Conservation (phyloP, 2,797 vertebrate species). For the Sciaenops ocellatus region DNA sequence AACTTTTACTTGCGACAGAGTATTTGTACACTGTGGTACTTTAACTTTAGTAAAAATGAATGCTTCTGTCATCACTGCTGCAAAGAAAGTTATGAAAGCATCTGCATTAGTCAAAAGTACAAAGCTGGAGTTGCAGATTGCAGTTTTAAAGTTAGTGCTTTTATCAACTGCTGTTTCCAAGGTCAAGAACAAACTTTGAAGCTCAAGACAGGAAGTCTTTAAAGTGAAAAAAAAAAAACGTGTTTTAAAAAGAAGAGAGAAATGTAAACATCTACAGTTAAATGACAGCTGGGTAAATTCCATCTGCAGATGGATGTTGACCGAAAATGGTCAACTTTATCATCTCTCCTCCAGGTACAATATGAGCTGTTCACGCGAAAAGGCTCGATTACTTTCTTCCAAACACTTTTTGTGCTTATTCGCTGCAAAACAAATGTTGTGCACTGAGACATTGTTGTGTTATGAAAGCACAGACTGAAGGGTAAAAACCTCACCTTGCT, state of each 20-base stretch:
- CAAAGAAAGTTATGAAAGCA: neutral
- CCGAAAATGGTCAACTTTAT: neutral
- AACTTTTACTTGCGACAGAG: neutral
- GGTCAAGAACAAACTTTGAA: neutral
- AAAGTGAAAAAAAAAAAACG: neutral
- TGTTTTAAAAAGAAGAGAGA: neutral
- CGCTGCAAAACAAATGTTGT: slow-evolving; percentile 20
- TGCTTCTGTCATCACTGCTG: neutral
- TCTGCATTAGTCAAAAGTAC: neutral
- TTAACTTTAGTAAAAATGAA: neutral
- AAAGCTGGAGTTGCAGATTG: neutral
- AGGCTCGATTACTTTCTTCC: neutral
- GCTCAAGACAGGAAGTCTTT: neutral
- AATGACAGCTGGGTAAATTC: neutral
- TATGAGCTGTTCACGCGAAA: neutral
- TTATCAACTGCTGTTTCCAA: neutral
- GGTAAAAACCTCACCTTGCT: slow-evolving; percentile 81
- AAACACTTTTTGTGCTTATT: slow-evolving; percentile 26
- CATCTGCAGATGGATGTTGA: neutral
- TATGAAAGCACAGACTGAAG: slow-evolving; percentile 70
- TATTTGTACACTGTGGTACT: neutral
- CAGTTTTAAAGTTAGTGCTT: neutral
- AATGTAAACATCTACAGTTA: neutral
- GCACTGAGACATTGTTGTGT: slow-evolving; percentile 27
- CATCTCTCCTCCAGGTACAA: neutral